Conservation (phyloP, 2,888 invertebrate genomes). For the Hypomecis punctinalis region DNA sequence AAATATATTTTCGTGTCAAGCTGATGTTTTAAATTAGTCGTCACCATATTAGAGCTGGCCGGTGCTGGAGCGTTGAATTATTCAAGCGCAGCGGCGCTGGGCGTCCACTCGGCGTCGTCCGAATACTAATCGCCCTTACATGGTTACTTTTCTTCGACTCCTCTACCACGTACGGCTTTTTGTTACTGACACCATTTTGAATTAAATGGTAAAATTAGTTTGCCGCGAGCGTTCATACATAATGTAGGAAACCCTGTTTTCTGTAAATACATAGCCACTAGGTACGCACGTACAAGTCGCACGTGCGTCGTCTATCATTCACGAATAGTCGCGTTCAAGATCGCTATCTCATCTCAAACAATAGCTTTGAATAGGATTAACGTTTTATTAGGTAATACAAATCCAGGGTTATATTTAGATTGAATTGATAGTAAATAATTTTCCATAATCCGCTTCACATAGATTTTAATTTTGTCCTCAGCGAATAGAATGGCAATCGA, state of each 20-base stretch:
- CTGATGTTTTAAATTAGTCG: constrained; percentile 58
- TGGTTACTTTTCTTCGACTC: constrained; percentile 49
- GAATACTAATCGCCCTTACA: constrained; percentile 63
- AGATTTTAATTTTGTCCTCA: constrained; percentile 65
- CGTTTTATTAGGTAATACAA: constrained; percentile 7
- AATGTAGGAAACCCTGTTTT: constrained; percentile 32
- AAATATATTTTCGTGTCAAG: constrained; percentile 41
- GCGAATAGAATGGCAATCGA: constrained; percentile 93
- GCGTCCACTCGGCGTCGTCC: constrained; percentile 52
- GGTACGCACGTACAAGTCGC: constrained; percentile 19
- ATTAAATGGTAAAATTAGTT: constrained; percentile 39
- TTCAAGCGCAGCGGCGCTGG: constrained; percentile 56
- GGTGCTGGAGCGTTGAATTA: constrained; percentile 61
- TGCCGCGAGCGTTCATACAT: constrained; percentile 30
- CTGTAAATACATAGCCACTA: constrained; percentile 29
- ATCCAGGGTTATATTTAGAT: constrained; percentile 11
- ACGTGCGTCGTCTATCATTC: constrained; percentile 33
- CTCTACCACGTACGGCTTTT: constrained; percentile 40
- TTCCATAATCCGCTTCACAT: neutral
- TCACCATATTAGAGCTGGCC: constrained; percentile 60
- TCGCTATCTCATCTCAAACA: constrained; percentile 25
- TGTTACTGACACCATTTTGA: constrained; percentile 38
- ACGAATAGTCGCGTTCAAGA: constrained; percentile 18
- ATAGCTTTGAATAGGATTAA: constrained; percentile 18
- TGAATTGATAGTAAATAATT: neutral